These are phyloP conservation scores for Zoanthus sansibaricus DNA, from an alignment of 92 coral and sea anemone species.

Conservation along the genomic window DNA sequence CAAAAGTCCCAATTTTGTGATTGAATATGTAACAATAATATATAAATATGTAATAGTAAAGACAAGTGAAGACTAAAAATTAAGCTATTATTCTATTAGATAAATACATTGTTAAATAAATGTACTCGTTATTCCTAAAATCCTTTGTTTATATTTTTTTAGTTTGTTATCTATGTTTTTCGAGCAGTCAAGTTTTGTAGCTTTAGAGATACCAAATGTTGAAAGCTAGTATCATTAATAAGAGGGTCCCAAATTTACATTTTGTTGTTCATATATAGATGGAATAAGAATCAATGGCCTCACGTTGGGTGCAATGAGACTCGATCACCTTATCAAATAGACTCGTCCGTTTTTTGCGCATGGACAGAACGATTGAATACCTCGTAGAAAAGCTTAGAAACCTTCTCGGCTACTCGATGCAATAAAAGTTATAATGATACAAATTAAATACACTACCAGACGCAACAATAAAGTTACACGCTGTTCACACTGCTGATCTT, in stretches of 20 bases:
- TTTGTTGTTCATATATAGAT: constrained; percentile 20
- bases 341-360: too few relatives aligned
- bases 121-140: neutral
- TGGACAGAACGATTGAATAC: neutral
- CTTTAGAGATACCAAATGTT: neutral
- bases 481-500: neutral
- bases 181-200: neutral
- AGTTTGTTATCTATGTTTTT: neutral
- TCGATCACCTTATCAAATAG: constrained; percentile 3
- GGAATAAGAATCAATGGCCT: neutral
- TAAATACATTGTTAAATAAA: neutral
- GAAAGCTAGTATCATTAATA: neutral
- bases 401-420: neutral
- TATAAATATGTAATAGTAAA: neutral
- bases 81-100: neutral
- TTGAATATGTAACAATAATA: neutral
- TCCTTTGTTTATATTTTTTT: neutral
- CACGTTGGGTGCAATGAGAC: neutral
- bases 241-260: constrained; percentile 5
- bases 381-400: neutral
- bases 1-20: too few relatives aligned
- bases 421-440: neutral
- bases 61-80: neutral
- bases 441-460: neutral
- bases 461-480: constrained; percentile 2